Base-by-base conservation (phyloP, 1,140 invertebrate species). In the Hyphantria cunea region DNA sequence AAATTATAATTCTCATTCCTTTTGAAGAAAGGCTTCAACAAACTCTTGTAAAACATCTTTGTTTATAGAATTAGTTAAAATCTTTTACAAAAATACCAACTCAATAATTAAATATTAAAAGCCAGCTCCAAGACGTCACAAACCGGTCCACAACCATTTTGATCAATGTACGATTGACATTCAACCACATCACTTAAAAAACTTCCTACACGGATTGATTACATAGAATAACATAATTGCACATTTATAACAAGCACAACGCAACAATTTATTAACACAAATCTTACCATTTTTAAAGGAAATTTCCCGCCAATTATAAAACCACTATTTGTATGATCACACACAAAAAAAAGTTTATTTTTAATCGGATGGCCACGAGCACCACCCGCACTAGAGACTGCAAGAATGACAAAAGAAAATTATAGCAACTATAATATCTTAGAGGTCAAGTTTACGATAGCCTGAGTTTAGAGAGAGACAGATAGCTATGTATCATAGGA, bases 361-460 rank as follows among this genome's bases (percentile, higher is more conserved):
- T 45, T 12, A 12, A 32, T 44, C 37, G 33, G 42, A 25, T 53
- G 52, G 47, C 54, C 54, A 74, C 64, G 49, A 55, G 71, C 72
- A 71, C 55, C 70, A 39, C 61, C 39, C 72, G 68, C 74, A 74
- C 48, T 60, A 47, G 34, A 41, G 50, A 67, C 61, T 70, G 63
- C 54, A 48, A 66, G 73, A 79, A 78, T 79, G 77, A 79, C 65
- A 68, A 67, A 64, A 68, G 54, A 67, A 68, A 74, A 62, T 58
- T 64, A 69, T 68, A 74, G 58, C 58, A 66, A 70, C 66, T 72
- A 68, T n/a, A n/a, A n/a, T 67, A 51, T 69, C 60, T 47, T 70
- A 77, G 51, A 82, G 82, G 82, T 84, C 80, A 84, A 80, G 80
- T 82, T 80, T 78, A 76, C 66, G 70, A 78, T 76, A 71, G 70